Evolutionary conservation across 1,140 invertebrate genomes (phyloP), one percentile per base, ranked within the genome.

Genomic region (Eurosta solidaginis): DNA sequence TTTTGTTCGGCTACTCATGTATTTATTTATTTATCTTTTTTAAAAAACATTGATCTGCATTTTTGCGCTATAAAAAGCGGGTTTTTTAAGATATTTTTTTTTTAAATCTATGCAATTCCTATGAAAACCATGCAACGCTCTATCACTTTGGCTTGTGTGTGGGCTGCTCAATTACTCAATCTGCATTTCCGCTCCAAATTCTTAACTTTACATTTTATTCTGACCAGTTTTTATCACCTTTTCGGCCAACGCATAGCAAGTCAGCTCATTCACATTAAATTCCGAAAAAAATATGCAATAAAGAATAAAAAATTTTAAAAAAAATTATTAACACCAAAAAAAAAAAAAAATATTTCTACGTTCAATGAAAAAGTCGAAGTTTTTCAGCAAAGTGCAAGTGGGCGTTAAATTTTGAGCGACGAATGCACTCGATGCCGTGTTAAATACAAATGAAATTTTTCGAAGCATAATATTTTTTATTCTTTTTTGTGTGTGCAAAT

Each of bases 141-240:
- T 68, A 68, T 68, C 59, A 33, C 59, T 22, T 42, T 29, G 63
- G 63, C 59, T 78, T 36, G 45, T 59, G 78, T 79, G 83, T 84
- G 83, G 83, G 83, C 80, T 80, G 82, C 59, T 68, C 59, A 40
- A 36, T 78, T 73, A 74, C 77, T 79, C 79, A 85, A 85, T 80
- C 40, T 79, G 81, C 81, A 83, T 85, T 85, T 85, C 84, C 84
- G 84, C 85, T 85, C 84, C 81, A 81, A 83, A 84, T 85, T 82
- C 73, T 78, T 42, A 59, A 78, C 36, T 73, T 77, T 42, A 29
- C 17, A 29, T 63, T 50, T 77, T 27, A 52, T 63, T 77, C 52
- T 59, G 42, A 59, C 40, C 25, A 54, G 49, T 77, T 77, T 63
- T 77, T 77, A 59, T 77, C 76, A 77, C 50, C 36, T 59, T n/a